These are phyloP conservation scores for Psix sp. DNA, from an alignment of 1,140 invertebrate genomes.

Conservation along the genomic window DNA sequence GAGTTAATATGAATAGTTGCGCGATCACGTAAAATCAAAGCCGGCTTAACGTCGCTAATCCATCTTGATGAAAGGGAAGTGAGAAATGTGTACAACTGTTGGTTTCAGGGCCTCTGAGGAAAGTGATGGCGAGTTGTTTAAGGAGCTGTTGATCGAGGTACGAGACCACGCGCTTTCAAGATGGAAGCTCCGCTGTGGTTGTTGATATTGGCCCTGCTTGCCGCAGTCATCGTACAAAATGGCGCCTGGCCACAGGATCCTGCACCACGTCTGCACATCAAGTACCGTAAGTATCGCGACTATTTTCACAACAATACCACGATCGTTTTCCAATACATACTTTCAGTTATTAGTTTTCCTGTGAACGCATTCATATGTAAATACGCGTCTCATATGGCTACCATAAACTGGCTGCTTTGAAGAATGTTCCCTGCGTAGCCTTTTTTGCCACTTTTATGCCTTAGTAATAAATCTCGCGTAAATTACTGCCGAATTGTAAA, in stretches of 20 bases:
- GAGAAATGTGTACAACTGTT: constrained; percentile 26
- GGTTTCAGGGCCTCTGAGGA: constrained; percentile 49
- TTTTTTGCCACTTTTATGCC: constrained; percentile 23
- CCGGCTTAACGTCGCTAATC: constrained; percentile 18
- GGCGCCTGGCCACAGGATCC: constrained; percentile 60
- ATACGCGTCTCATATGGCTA: constrained; percentile 32
- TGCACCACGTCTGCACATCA: constrained; percentile 54
- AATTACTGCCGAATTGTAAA: constrained; percentile 26
- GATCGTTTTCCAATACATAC: constrained; percentile 44
- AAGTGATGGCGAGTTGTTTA: constrained; percentile 57
- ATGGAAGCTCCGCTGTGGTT: constrained; percentile 60
- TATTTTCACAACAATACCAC: constrained; percentile 39
- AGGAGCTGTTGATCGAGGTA: constrained; percentile 56
- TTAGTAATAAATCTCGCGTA: constrained; percentile 26
- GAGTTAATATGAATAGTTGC: constrained; percentile 25
- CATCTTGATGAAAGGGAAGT: constrained; percentile 17
- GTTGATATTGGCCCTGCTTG: constrained; percentile 58
- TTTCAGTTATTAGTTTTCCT: constrained; percentile 46
- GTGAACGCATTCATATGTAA: constrained; percentile 44
- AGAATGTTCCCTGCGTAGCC: not conserved
- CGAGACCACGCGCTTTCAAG: constrained; percentile 57
- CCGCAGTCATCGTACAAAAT: constrained; percentile 58
- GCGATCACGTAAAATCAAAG: constrained; percentile 45
- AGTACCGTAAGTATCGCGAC: constrained; percentile 51
- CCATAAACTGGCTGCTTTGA: constrained; percentile 43